Conservation (phyloP, 1,140 invertebrate species). For the Leptopilina clavipes region DNA sequence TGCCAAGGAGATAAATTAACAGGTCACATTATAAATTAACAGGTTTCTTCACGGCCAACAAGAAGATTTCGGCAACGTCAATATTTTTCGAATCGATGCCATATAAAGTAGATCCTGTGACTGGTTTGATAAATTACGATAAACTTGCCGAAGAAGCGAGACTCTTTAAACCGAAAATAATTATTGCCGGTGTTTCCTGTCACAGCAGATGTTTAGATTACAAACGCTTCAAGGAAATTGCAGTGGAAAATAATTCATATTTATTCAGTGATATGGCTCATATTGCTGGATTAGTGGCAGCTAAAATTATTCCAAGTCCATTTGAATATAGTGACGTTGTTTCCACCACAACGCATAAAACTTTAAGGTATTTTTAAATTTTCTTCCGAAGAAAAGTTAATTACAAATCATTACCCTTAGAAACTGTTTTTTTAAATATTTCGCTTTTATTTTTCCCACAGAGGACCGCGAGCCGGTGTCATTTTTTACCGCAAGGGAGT, state of each 20-base stretch:
- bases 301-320: slow-evolving; percentile 89
- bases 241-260: slow-evolving; percentile 89
- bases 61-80: slow-evolving; percentile 97
- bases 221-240: slow-evolving; percentile 91
- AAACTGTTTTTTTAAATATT: too few relatives aligned
- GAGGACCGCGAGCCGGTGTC: slow-evolving; percentile 92
- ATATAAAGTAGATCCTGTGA: slow-evolving; percentile 91
- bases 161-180: slow-evolving; percentile 93
- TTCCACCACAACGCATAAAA: slow-evolving; percentile 97
- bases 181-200: slow-evolving; percentile 96
- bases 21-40: slow-evolving; percentile 28
- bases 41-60: slow-evolving; percentile 90
- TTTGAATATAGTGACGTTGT: slow-evolving; percentile 97
- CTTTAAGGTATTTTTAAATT: slow-evolving; percentile 76
- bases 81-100: slow-evolving; percentile 99
- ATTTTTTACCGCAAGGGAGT: slow-evolving; percentile 94
- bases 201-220: slow-evolving; percentile 91
- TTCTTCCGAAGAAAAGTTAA: neutral
- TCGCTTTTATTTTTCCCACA: slow-evolving; percentile 44
- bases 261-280: slow-evolving; percentile 98
- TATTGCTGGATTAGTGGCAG: slow-evolving; percentile 93
- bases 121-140: slow-evolving; percentile 97
- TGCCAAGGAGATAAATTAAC: too few relatives aligned
- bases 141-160: slow-evolving; percentile 86
- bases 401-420: too few relatives aligned